A percentile compares a stretch with the other conserved stretches of the same genome.
Evolutionary conservation across 2,113 vertebrate species (phyloP).

Genomic region (Haemorhous mexicanus): DNA sequence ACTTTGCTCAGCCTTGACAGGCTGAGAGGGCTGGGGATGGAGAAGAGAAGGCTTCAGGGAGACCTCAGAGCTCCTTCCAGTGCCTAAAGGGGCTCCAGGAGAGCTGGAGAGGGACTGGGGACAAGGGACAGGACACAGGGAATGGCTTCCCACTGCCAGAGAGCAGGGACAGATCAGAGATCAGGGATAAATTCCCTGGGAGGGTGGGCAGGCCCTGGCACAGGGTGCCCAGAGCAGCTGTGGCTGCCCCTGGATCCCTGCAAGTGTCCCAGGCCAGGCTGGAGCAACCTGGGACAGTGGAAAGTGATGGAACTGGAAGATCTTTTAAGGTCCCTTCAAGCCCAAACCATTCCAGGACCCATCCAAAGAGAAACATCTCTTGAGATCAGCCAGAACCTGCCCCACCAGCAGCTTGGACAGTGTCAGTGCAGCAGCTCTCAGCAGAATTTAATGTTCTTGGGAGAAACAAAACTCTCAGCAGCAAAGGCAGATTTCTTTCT

Average conservation of each 20-base stretch:
- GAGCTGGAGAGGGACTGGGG: not conserved
- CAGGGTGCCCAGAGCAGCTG: not conserved
- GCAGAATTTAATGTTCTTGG: not conserved
- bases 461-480: rapidly evolving
- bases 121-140: not conserved
- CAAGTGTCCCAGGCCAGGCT: not conserved
- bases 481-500: not conserved
- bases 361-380: not conserved
- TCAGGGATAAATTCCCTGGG: not conserved
- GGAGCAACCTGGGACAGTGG: not conserved
- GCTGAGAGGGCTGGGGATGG: not conserved
- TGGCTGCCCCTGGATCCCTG: not conserved
- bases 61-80: rapidly evolving
- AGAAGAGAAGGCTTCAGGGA: not conserved
- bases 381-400: not conserved
- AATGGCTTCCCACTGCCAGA: not conserved
- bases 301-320: not conserved
- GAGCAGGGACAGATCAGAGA: rapidly evolving
- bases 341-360: not conserved
- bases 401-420: not conserved
- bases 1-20: not conserved
- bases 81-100: not conserved
- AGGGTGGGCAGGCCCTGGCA: not conserved
- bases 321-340: not conserved
- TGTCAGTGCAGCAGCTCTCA: not conserved